Percentiles rank a stretch among this genome's conserved stretches.
These are phyloP conservation scores for Diadophis punctatus DNA, from an alignment of 2,113 vertebrate genomes.

Conservation along the genomic window DNA sequence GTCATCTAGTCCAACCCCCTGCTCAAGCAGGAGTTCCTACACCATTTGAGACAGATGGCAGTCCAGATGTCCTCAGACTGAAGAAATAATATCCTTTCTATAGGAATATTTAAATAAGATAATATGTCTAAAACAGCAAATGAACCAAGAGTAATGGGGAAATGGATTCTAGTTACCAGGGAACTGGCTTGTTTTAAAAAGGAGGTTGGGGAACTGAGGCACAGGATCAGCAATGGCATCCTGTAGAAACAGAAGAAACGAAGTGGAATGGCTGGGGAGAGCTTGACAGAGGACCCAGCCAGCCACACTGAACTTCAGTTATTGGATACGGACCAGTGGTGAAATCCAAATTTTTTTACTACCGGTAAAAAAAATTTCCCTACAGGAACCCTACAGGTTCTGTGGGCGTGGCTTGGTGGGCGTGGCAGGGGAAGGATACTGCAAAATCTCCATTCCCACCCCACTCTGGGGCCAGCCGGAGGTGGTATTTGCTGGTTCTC, in stretches of 20 bases:
- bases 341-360: no score
- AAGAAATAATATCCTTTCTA: neutral
- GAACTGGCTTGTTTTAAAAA: neutral
- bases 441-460: no score
- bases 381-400: no score
- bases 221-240: neutral
- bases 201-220: neutral
- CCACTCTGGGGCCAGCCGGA: no score
- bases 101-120: neutral
- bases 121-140: neutral
- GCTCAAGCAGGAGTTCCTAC: no score
- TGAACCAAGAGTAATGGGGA: neutral
- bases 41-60: no score
- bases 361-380: no score
- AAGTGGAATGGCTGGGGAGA: neutral
- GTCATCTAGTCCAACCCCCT: no score
- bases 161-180: neutral
- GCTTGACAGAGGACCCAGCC: neutral
- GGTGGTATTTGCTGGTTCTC: no score
- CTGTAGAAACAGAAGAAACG: neutral
- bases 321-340: no score
- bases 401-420: no score
- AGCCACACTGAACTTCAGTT: neutral
- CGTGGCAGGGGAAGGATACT: no score
- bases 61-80: neutral